Evolutionary conservation across 2,888 invertebrate species (phyloP).

Genomic region (Sipha maydis): DNA sequence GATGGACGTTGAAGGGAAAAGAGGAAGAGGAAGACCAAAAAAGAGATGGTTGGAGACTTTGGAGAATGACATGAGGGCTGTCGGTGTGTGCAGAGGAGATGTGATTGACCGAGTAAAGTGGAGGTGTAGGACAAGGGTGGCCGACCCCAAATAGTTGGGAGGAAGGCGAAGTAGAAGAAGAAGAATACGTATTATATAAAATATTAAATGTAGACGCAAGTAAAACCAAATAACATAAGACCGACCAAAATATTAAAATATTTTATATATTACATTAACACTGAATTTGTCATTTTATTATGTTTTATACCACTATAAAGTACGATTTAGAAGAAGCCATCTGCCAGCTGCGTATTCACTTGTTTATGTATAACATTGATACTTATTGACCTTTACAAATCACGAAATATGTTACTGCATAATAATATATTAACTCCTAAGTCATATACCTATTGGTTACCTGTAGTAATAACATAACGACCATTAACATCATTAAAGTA

Average conservation of each 20-base stretch:
- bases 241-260: not conserved
- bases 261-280: not conserved
- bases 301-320: not conserved
- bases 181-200: not conserved
- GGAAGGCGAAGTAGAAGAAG: too few species aligned
- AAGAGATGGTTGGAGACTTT: too few species aligned
- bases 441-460: not conserved
- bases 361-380: not conserved
- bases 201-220: not conserved
- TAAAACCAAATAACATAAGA: not conserved
- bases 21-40: too few species aligned
- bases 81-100: too few species aligned
- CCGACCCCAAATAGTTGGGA: too few species aligned
- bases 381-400: not conserved
- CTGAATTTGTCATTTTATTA: not conserved
- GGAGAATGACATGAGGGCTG: too few species aligned
- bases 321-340: slow-evolving; percentile 17
- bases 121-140: too few species aligned
- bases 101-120: too few species aligned
- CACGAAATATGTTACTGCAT: not conserved
- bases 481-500: not conserved
- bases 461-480: not conserved
- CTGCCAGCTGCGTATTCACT: slow-evolving; percentile 12
- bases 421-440: not conserved
- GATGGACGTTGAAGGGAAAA: too few species aligned